phyloP scores from a whole-genome alignment of 2,797 vertebrate genomes.

The Hapalemur alaotrensis region DNA sequence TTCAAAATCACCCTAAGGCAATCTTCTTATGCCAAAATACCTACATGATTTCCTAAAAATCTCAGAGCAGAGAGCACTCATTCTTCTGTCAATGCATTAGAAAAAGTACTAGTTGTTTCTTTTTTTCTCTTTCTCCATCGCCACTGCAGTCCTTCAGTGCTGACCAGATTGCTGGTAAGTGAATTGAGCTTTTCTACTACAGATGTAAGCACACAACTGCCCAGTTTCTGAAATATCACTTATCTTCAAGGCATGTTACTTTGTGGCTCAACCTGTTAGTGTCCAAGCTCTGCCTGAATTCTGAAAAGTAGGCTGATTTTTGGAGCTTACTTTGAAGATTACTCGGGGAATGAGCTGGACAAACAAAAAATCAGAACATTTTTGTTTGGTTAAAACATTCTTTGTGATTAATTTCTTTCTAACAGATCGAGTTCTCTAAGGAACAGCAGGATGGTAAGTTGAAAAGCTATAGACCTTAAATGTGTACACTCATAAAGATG shows the following conservation, averaged over 20 bases:
- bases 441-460: conserved; percentile 89
- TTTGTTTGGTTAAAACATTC: conserved; percentile 82
- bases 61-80: conserved; percentile 52
- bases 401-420: conserved; percentile 88
- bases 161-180: conserved; percentile 98
- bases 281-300: conserved; percentile 77
- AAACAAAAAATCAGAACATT: conserved; percentile 71
- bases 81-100: conserved; percentile 86
- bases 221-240: conserved; percentile 49
- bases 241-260: conserved; percentile 71
- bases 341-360: conserved; percentile 81
- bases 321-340: conserved; percentile 80
- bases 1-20: conserved; percentile 43
- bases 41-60: conserved; percentile 16
- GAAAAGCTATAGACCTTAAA: conserved; percentile 64
- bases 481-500: conserved; percentile 60
- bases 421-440: conserved; percentile 89
- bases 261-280: conserved; percentile 63
- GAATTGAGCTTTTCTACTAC: conserved; percentile 60
- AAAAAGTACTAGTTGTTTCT: conserved; percentile 81
- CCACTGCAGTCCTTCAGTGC: conserved; percentile 91
- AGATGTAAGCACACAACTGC: conserved; percentile 43
- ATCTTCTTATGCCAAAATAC: conserved; percentile 5
- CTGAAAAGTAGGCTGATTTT: conserved; percentile 66
- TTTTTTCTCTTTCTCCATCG: conserved; percentile 74